These are phyloP conservation scores for Nebria brevicollis DNA, from an alignment of 2,888 invertebrate genomes.

Conservation along the genomic window DNA sequence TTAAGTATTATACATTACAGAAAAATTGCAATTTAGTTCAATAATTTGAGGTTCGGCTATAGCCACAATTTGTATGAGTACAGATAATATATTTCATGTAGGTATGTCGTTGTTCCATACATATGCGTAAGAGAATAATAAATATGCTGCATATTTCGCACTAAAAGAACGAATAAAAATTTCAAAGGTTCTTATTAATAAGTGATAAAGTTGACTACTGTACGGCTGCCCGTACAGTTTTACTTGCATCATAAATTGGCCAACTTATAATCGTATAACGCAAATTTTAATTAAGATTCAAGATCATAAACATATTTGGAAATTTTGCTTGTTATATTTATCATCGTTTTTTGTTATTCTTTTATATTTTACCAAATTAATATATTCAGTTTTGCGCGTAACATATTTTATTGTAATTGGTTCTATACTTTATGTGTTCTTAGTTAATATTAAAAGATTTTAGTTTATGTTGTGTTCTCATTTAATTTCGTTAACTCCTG, in stretches of 20 bases:
- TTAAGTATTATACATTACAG: no score
- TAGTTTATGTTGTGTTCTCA: no score
- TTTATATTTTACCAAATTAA: not conserved
- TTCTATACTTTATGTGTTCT: no score
- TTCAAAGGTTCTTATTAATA: not conserved
- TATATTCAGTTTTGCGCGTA: not conserved
- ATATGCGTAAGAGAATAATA: slow-evolving; percentile 5
- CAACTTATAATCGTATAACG: not conserved
- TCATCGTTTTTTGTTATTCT: not conserved
- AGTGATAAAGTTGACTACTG: not conserved
- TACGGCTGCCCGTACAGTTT: not conserved
- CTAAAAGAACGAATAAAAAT: not conserved
- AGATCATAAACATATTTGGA: not conserved
- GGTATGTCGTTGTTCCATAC: not conserved
- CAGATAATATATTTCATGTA: slow-evolving; percentile 13
- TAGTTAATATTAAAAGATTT: no score
- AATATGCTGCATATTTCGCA: not conserved
- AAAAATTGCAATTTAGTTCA: no score
- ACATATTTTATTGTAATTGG: not conserved
- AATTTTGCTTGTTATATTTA: not conserved
- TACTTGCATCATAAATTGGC: not conserved
- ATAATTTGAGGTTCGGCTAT: not conserved
- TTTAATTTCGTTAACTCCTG: no score
- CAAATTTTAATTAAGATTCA: not conserved
- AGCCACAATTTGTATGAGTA: slow-evolving; percentile 7